These are phyloP conservation scores for Medauroidea extradentata DNA, from an alignment of 1,140 invertebrate genomes.

Conservation along the genomic window DNA sequence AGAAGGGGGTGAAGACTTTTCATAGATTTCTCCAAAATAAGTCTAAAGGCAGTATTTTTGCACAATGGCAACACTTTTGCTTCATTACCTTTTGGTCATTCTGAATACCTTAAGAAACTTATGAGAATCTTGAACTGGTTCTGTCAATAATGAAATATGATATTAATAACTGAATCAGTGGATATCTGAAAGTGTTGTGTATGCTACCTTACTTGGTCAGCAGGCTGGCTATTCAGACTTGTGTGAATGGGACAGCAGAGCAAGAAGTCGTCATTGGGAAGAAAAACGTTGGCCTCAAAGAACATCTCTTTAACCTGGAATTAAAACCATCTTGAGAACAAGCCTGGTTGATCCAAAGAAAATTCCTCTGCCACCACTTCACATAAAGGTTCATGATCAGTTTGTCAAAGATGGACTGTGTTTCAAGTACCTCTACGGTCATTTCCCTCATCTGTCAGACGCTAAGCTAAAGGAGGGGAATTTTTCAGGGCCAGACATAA, in stretches of 20 bases:
- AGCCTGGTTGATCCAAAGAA: background rate
- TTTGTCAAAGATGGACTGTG: constrained; percentile 30
- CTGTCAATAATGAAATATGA: background rate
- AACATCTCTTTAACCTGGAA: background rate
- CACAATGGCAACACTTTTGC: background rate
- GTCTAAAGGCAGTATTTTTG: background rate
- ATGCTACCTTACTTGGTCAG: constrained; percentile 1
- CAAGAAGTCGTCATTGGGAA: no score
- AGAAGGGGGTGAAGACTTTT: background rate
- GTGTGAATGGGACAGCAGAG: background rate
- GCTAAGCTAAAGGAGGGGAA: constrained; percentile 27
- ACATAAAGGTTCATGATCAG: constrained; percentile 37
- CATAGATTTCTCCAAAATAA: background rate
- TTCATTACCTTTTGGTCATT: background rate
- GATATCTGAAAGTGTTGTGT: constrained; percentile 1
- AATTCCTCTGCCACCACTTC: constrained; percentile 23
- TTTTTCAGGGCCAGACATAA: background rate
- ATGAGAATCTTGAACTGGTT: background rate
- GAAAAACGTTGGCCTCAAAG: background rate
- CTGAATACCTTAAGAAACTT: background rate
- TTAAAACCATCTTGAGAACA: background rate
- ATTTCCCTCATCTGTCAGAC: constrained; percentile 27
- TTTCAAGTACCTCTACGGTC: constrained; percentile 28
- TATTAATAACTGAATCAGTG: background rate
- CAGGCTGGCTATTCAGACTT: background rate